Evolutionary conservation across 2,888 invertebrate species (phyloP).

Genomic region (Platycheirus rosarum): DNA sequence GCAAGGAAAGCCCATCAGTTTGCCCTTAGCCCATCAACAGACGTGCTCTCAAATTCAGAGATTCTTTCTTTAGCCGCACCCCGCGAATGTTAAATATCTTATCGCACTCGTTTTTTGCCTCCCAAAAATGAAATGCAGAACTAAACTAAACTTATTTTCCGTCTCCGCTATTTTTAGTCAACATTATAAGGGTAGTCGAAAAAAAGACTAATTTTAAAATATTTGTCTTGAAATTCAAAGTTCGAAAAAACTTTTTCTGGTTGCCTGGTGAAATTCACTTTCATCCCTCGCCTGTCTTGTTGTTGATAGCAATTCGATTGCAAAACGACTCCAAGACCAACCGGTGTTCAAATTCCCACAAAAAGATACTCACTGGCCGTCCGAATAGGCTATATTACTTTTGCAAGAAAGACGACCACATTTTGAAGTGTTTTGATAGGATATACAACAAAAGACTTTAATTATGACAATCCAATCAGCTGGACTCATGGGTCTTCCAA

Average conservation of each 20-base stretch:
- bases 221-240: too few species aligned
- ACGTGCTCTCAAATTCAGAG: too few species aligned
- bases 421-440: slow-evolving; percentile 33
- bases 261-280: slow-evolving; percentile 17
- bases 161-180: too few species aligned
- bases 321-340: slow-evolving; percentile 61
- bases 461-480: slow-evolving; percentile 69
- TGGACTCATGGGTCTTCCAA: neutral
- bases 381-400: neutral
- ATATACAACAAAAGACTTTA: slow-evolving; percentile 54
- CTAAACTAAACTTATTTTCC: too few species aligned
- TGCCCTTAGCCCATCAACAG: too few species aligned
- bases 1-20: too few species aligned
- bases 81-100: too few species aligned
- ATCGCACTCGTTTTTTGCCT: too few species aligned
- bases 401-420: slow-evolving; percentile 20
- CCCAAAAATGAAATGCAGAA: too few species aligned
- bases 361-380: neutral
- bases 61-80: too few species aligned
- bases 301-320: slow-evolving; percentile 48
- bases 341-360: slow-evolving; percentile 65
- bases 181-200: too few species aligned
- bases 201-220: too few species aligned
- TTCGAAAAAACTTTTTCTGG: neutral
- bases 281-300: slow-evolving; percentile 5